Percentiles rank a stretch among this genome's conserved stretches.
Conservation (phyloP, 1,140 invertebrate species). For the Drosophila nigromelanica region DNA sequence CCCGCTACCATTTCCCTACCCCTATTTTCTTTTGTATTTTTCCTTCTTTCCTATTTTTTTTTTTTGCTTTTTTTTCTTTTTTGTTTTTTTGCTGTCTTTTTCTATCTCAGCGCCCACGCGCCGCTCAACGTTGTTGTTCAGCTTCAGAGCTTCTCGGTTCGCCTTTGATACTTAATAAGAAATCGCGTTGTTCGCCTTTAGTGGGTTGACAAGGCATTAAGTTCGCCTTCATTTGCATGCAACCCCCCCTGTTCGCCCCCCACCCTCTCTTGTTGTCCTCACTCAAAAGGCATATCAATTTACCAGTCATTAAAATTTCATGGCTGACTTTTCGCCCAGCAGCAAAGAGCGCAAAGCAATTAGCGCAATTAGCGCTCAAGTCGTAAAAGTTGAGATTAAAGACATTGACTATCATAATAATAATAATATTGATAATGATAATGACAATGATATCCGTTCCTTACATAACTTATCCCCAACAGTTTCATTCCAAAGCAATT, state of each 20-base stretch:
- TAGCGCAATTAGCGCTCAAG: slow-evolving; percentile 49
- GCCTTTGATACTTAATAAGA: slow-evolving; percentile 79
- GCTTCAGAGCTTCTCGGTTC: slow-evolving; percentile 16
- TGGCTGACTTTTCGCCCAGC: slow-evolving; percentile 63
- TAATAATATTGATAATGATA: slow-evolving; percentile 49
- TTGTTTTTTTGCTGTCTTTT: slow-evolving; percentile 29
- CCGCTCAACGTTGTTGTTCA: slow-evolving; percentile 7
- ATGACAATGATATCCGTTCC: slow-evolving; percentile 47
- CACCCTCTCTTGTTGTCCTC: not conserved
- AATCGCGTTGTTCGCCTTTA: slow-evolving; percentile 57
- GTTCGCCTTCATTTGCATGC: slow-evolving; percentile 70
- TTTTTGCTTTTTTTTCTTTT: not conserved
- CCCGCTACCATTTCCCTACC: slow-evolving; percentile 15
- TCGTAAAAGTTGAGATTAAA: slow-evolving; percentile 13
- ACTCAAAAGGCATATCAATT: slow-evolving; percentile 78
- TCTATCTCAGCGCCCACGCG: slow-evolving; percentile 54
- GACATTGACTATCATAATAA: slow-evolving; percentile 16
- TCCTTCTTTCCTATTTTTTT: not conserved
- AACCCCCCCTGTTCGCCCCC: not conserved
- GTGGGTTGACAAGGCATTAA: slow-evolving; percentile 51
- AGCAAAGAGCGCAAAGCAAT: slow-evolving; percentile 67
- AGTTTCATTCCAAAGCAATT: slow-evolving; percentile 7
- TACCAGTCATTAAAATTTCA: slow-evolving; percentile 83
- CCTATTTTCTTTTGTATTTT: slow-evolving; percentile 36
- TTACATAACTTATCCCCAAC: not conserved